Evolutionary conservation across 2,888 invertebrate species (phyloP).

Genomic region (Phlogophora meticulosa): DNA sequence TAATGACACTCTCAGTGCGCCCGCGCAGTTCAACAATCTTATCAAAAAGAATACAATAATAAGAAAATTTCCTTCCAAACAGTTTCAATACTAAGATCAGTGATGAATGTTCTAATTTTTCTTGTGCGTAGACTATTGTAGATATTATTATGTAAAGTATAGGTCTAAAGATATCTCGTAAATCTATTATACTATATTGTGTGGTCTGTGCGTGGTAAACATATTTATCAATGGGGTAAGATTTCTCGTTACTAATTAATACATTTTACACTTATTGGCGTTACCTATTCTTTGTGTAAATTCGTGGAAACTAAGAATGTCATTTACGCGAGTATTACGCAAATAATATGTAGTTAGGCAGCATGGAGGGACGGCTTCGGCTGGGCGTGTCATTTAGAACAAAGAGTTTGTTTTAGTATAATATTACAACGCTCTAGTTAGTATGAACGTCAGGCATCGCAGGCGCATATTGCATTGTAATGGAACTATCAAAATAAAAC

Average conservation of each 20-base stretch:
- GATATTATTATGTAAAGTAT: conserved; percentile 4
- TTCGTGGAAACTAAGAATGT: background rate
- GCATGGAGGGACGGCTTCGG: conserved; percentile 1
- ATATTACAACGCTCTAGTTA: conserved; percentile 29
- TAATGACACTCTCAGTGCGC: conserved; percentile 40
- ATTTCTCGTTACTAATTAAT: background rate
- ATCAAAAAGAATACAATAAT: conserved; percentile 55
- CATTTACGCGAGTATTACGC: conserved; percentile 3
- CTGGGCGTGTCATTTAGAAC: conserved; percentile 37
- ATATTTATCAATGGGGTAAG: conserved; percentile 54
- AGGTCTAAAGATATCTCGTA: background rate
- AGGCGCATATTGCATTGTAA: conserved; percentile 25
- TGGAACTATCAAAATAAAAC: conserved; percentile 18
- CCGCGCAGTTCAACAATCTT: conserved; percentile 57
- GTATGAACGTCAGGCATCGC: conserved; percentile 13
- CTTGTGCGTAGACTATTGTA: conserved; percentile 1
- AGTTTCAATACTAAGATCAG: conserved; percentile 8
- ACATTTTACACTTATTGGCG: background rate
- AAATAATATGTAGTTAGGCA: conserved; percentile 12
- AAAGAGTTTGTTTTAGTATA: conserved; percentile 47
- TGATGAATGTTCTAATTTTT: conserved; percentile 11
- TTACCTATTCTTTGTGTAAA: conserved; percentile 12
- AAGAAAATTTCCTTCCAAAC: conserved; percentile 48
- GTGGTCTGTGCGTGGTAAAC: conserved; percentile 31
- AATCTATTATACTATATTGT: conserved; percentile 5